phyloP scores from a whole-genome alignment of 2,113 vertebrate species.

The Alouatta palliata region DNA sequence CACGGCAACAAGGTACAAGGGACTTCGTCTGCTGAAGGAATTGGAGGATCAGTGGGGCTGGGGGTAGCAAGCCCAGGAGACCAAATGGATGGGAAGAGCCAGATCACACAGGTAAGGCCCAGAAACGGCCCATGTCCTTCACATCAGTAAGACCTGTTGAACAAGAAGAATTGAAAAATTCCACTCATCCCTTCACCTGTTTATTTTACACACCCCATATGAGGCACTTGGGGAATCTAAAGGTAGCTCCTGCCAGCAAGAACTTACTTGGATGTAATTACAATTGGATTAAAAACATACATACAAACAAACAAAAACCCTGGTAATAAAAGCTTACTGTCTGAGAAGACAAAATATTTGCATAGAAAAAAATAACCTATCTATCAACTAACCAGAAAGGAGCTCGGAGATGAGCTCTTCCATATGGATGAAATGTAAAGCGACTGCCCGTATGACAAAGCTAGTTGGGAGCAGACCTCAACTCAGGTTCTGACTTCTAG shows the following conservation, averaged over 20 bases:
- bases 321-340: background rate
- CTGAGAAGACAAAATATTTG: background rate
- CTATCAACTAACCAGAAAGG: background rate
- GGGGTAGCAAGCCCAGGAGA: background rate
- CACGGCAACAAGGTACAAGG: background rate
- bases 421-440: background rate
- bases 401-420: background rate
- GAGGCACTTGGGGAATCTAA: background rate
- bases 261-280: background rate
- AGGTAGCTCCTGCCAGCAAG: background rate
- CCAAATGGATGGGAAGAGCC: background rate
- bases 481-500: background rate
- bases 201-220: background rate
- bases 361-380: background rate
- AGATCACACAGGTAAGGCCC: background rate
- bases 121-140: background rate
- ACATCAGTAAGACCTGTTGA: background rate
- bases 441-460: background rate
- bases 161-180: background rate
- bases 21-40: background rate
- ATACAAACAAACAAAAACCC: background rate
- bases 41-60: background rate
- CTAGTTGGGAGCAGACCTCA: background rate
- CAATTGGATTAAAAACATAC: background rate
- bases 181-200: background rate